Base-by-base conservation (phyloP, 2,113 vertebrate species). In the Tragelaphus strepsiceros region DNA sequence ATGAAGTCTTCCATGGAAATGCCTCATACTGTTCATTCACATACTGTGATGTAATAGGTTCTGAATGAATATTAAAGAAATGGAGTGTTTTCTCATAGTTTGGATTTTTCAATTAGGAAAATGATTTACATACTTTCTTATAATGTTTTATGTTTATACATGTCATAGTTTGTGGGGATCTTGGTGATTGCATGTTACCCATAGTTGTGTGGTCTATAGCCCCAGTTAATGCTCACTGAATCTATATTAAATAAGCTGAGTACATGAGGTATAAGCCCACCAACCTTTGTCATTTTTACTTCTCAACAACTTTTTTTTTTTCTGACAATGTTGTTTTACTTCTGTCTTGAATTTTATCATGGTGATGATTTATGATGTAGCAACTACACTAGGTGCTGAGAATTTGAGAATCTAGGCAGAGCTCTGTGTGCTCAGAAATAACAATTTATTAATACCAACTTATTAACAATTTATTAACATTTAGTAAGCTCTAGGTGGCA, bases 181-280 rank as follows among this genome's bases (percentile, higher is more conserved):
- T 78, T 51, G 30, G 9, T 14, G 22, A 43, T 39, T 30, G 8
- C 28, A 2, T 32, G 51, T 30, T 19, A 13, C n/a, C 9, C 30
- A 9, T 7, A 11, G 19, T 35, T 81, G 13, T 4, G 2, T 0
- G 11, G 8, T 35, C 83, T 9, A 5, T 1, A n/a, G 54, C 43
- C 39, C 54, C 19, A 83, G 46, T 26, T 32, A 39, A 6, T 71
- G 7, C 2, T 87, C 51, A 21, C 62, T n/a, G 46, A 59, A 3
- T 56, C 1, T 15, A 13, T 21, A 24, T 46, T 58, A 35, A 49
- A 21, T 35, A 24, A 80, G 24, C 67, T n/a, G 30, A 90, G 28
- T 16, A 6, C 61, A 3, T 24, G 35, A n/a, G 17, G 19, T 6
- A 14, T 32, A 61, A 94, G 62, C 11, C 6, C 9, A 53, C 21